Percentiles rank a stretch among this genome's conserved stretches.
Conservation (phyloP, 2,888 invertebrate species). For the Tanypteryx hageni region DNA sequence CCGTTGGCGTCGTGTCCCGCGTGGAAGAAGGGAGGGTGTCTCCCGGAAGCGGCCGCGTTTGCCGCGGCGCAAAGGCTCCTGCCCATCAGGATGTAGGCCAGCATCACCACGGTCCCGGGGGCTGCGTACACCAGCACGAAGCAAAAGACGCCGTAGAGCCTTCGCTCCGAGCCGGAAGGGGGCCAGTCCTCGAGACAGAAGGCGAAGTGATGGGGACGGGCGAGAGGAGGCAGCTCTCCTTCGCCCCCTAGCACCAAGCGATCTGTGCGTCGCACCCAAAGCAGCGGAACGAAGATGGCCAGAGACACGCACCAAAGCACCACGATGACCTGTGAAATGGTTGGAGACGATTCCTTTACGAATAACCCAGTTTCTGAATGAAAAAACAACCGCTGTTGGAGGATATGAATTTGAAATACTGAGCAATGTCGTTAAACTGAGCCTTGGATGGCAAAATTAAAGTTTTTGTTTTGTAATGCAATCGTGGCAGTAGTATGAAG, state of each 20-base stretch:
- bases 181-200: constrained; percentile 83
- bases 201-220: constrained; percentile 74
- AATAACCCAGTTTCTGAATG: not conserved
- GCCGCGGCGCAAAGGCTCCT: constrained; percentile 82
- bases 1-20: constrained; percentile 40
- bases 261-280: constrained; percentile 76
- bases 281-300: constrained; percentile 82
- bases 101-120: constrained; percentile 79
- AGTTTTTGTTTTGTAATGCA: too few species aligned
- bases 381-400: too few species aligned
- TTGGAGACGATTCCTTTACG: constrained; percentile 6
- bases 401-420: too few species aligned
- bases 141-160: constrained; percentile 82
- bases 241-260: constrained; percentile 70
- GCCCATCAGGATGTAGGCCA: constrained; percentile 83
- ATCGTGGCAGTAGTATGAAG: too few species aligned
- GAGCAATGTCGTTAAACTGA: too few species aligned
- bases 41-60: constrained; percentile 84
- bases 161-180: constrained; percentile 77
- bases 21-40: constrained; percentile 84
- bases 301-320: constrained; percentile 82
- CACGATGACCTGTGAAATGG: constrained; percentile 75
- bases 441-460: too few species aligned
- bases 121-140: constrained; percentile 87
- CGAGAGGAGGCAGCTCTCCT: constrained; percentile 65